Percentiles rank a stretch among this genome's conserved stretches.
Evolutionary conservation across 1,140 invertebrate genomes (phyloP).

Genomic region (Drosophila miranda): DNA sequence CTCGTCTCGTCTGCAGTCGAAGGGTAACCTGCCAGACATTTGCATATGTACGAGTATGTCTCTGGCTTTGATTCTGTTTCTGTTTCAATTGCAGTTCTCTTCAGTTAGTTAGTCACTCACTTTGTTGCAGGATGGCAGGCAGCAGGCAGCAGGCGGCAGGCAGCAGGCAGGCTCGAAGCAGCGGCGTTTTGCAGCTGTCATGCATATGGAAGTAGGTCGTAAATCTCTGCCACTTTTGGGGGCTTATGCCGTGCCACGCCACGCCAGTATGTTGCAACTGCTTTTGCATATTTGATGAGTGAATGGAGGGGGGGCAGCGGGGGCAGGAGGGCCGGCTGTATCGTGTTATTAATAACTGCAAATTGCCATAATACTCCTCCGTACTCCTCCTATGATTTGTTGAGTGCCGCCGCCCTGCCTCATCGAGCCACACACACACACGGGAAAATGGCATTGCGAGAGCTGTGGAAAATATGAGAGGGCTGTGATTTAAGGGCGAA

Average conservation of each 20-base stretch:
- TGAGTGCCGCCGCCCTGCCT: neutral
- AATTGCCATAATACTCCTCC: constrained; percentile 68
- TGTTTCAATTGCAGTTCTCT: constrained; percentile 23
- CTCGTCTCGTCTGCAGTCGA: neutral
- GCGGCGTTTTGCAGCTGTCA: constrained; percentile 67
- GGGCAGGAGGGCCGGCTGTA: neutral
- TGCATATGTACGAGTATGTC: constrained; percentile 26
- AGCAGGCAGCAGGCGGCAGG: too few species aligned
- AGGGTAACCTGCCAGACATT: constrained; percentile 28
- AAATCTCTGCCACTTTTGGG: constrained; percentile 60
- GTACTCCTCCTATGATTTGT: constrained; percentile 55
- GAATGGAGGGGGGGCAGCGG: constrained; percentile 11
- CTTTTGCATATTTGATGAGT: constrained; percentile 71
- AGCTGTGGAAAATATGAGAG: too few species aligned
- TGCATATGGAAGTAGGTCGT: constrained; percentile 78
- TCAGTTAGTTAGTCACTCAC: constrained; percentile 69
- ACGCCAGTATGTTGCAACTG: constrained; percentile 23
- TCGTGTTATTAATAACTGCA: constrained; percentile 74
- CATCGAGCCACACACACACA: too few species aligned
- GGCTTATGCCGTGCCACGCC: constrained; percentile 17
- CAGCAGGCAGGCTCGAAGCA: too few species aligned
- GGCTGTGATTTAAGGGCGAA: too few species aligned
- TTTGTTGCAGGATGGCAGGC: constrained; percentile 17
- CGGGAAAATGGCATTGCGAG: too few species aligned
- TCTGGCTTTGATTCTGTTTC: constrained; percentile 12